These are phyloP conservation scores for Diabrotica undecimpunctata DNA, from an alignment of 1,140 invertebrate species.

Conservation along the genomic window DNA sequence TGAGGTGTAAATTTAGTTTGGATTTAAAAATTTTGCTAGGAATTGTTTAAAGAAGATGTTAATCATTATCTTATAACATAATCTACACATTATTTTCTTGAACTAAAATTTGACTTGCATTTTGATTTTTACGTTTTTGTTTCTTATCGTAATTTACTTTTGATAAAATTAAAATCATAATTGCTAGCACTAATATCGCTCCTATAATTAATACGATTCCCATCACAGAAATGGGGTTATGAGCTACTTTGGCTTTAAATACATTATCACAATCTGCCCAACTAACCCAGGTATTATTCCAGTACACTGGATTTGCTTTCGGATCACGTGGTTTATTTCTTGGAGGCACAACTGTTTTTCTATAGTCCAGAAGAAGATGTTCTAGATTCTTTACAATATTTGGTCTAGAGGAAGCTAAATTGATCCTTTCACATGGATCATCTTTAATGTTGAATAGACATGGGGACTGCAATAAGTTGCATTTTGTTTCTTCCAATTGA, in stretches of 20 bases:
- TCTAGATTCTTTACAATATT: constrained; percentile 50
- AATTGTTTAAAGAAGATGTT: too few species aligned
- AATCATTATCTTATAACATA: too few species aligned
- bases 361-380: constrained; percentile 48
- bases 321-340: constrained; percentile 55
- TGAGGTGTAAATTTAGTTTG: too few species aligned
- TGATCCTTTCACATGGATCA: constrained; percentile 75
- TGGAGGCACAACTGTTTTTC: constrained; percentile 50
- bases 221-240: neutral
- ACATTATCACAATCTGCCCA: constrained; percentile 51
- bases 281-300: constrained; percentile 55
- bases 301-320: constrained; percentile 53
- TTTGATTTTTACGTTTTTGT: too few species aligned
- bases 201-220: neutral
- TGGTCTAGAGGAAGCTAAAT: constrained; percentile 56
- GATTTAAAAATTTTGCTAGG: too few species aligned
- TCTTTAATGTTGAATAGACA: constrained; percentile 70
- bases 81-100: neutral
- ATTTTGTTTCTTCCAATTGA: constrained; percentile 40
- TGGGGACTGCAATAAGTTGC: constrained; percentile 54
- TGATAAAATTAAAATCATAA: neutral
- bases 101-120: neutral
- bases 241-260: constrained; percentile 24
- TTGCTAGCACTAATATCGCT: neutral
- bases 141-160: neutral